Conservation (phyloP, 2,113 vertebrate genomes). For the Colaptes auratus region DNA sequence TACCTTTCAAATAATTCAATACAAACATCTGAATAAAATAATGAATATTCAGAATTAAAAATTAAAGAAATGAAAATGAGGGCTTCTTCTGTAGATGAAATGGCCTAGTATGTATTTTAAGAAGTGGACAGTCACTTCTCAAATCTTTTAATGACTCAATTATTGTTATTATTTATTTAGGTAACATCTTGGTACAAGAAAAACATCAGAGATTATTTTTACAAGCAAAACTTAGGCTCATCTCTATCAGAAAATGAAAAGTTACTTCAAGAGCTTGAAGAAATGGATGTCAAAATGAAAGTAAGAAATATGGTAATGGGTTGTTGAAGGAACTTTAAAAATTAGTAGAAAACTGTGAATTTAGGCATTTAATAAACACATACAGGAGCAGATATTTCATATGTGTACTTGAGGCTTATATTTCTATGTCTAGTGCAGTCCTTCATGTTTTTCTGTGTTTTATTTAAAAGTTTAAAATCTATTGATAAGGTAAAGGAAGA, state of each 20-base stretch:
- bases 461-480: neutral
- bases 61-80: neutral
- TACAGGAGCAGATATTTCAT: neutral
- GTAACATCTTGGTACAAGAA: constrained; percentile 83
- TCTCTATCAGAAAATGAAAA: constrained; percentile 83
- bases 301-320: constrained; percentile 67
- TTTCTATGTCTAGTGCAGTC: neutral
- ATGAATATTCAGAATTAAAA: neutral
- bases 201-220: constrained; percentile 75
- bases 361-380: neutral
- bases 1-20: neutral
- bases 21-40: neutral
- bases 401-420: neutral
- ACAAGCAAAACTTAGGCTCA: constrained; percentile 78
- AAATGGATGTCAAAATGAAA: constrained; percentile 80
- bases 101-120: neutral
- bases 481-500: neutral
- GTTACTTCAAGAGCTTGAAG: constrained; percentile 77
- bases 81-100: neutral
- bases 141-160: neutral
- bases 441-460: neutral
- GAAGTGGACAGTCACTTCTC: neutral
- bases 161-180: constrained; percentile 62
- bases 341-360: neutral
- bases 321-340: neutral